A percentile compares a stretch with the other conserved stretches of the same genome.
Conservation (phyloP, 2,888 invertebrate species). For the Hetaerina titia region DNA sequence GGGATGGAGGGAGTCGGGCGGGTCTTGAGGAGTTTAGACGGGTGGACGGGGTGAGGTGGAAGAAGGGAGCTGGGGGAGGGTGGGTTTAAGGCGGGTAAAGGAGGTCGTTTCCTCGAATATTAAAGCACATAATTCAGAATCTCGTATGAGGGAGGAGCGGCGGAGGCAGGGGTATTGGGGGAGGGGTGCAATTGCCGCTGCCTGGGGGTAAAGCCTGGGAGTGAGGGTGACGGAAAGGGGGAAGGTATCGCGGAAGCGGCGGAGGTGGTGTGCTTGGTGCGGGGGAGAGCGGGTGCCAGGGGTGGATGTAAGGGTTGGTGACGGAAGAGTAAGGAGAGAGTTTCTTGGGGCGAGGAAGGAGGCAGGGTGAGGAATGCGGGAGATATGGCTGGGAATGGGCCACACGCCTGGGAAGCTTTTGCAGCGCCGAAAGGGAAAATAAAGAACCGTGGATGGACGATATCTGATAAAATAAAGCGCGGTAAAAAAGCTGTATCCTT, state of each 20-base stretch:
- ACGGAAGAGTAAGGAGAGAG: slow-evolving; percentile 37
- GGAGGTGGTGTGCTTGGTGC: not conserved
- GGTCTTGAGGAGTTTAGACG: not conserved
- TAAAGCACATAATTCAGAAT: slow-evolving; percentile 66
- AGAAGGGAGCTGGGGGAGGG: not conserved
- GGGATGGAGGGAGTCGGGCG: not conserved
- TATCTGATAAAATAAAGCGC: slow-evolving; percentile 63
- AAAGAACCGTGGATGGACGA: slow-evolving; percentile 50
- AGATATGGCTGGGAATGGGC: slow-evolving; percentile 42
- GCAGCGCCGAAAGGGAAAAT: slow-evolving; percentile 50
- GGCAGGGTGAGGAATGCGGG: not conserved
- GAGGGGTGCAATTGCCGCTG: not conserved
- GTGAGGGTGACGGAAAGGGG: not conserved
- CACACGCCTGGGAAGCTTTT: slow-evolving; percentile 39
- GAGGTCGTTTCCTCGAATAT: slow-evolving; percentile 66
- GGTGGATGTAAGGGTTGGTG: not conserved
- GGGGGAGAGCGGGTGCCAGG: not conserved
- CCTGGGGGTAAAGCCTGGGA: not conserved
- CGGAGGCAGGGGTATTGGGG: not conserved
- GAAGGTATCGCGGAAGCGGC: not conserved
- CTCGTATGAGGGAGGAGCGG: not conserved
- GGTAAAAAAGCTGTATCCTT: slow-evolving; percentile 18
- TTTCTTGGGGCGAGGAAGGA: not conserved
- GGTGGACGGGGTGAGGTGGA: not conserved
- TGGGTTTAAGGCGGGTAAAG: slow-evolving; percentile 1